Conservation (phyloP, 2,797 vertebrate genomes). For the Galago senegalensis region DNA sequence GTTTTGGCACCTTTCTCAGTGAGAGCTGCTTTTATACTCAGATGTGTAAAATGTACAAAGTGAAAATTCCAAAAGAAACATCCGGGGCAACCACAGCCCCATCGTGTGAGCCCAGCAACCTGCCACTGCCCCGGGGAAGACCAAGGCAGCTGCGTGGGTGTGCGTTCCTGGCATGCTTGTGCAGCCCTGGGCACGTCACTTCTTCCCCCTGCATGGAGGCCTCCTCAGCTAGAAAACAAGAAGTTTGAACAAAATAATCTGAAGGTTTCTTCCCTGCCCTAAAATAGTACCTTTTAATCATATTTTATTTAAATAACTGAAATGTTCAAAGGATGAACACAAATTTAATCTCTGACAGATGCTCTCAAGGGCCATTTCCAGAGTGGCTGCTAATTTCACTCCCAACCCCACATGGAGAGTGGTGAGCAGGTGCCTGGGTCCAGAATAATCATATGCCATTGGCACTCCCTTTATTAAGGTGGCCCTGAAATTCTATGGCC, state of each 20-base stretch:
- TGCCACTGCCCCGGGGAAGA: fast-evolving
- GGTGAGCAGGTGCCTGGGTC: fast-evolving
- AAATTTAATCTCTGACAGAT: background rate
- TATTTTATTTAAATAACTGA: background rate
- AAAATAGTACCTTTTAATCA: too few species aligned
- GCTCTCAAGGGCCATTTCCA: background rate
- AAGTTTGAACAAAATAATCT: background rate
- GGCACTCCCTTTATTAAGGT: background rate
- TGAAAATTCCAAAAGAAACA: background rate
- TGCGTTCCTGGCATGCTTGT: fast-evolving
- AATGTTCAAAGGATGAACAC: background rate
- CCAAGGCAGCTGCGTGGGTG: fast-evolving
- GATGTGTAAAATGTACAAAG: background rate
- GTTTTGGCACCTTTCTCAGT: background rate
- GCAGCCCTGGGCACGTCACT: background rate
- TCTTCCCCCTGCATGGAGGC: background rate
- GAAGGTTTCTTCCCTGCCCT: background rate
- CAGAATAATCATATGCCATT: fast-evolving
- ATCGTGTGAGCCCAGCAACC: background rate
- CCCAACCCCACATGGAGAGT: background rate
- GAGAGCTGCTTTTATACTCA: background rate
- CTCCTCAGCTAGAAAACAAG: background rate
- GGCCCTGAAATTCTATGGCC: background rate
- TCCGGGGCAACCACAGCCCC: too few species aligned
- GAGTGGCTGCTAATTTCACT: fast-evolving